Conservation (phyloP, 2,113 vertebrate species). For the Typhlomys cinereus region DNA sequence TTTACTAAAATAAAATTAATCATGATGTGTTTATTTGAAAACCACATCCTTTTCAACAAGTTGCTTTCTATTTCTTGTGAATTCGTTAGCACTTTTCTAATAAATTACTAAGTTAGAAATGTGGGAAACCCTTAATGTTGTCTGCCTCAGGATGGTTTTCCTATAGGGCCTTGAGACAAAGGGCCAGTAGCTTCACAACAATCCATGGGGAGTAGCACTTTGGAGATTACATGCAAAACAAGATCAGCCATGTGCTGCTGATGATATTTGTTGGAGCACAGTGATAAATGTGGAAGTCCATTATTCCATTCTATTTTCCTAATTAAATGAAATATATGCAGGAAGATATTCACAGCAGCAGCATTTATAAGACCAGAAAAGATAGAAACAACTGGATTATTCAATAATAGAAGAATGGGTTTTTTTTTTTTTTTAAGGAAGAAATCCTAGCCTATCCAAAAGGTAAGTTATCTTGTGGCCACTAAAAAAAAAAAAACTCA, state of each 20-base stretch:
- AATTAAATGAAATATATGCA: slow-evolving; percentile 37
- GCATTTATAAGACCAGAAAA: slow-evolving; percentile 17
- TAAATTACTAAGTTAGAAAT: not conserved
- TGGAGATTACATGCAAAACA: not conserved
- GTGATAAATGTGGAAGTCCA: not conserved
- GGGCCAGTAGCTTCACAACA: not conserved
- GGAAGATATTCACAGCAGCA: not conserved
- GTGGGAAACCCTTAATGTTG: not conserved
- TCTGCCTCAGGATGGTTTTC: not conserved
- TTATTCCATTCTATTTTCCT: slow-evolving; percentile 24
- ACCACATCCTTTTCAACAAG: not conserved
- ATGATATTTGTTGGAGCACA: not conserved
- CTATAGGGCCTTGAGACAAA: not conserved
- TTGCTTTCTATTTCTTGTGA: not conserved
- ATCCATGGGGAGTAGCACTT: not conserved
- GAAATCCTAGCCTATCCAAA: slow-evolving; percentile 18
- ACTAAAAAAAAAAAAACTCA: slow-evolving; percentile 39
- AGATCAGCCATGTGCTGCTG: not conserved
- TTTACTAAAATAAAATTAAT: slow-evolving; percentile 22
- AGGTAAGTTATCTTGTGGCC: slow-evolving; percentile 21
- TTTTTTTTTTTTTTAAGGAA: not conserved
- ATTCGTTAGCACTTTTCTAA: not conserved
- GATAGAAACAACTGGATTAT: not conserved
- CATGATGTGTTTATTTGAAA: slow-evolving; percentile 4
- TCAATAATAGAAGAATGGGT: slow-evolving; percentile 10